These are phyloP conservation scores for Oncopeltus fasciatus DNA, from an alignment of 1,140 invertebrate species.

Conservation along the genomic window DNA sequence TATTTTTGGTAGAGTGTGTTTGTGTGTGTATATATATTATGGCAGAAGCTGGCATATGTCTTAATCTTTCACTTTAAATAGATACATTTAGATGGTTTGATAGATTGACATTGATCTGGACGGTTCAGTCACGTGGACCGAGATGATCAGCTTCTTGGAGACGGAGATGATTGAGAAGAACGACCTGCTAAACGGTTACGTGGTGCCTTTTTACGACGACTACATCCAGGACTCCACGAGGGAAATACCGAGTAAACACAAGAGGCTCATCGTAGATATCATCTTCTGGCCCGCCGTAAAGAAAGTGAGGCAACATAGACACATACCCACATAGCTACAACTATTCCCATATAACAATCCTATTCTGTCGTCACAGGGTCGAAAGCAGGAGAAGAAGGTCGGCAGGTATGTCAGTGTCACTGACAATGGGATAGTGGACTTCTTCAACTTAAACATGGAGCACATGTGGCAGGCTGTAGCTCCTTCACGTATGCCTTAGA, in stretches of 20 bases:
- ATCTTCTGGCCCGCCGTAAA: neutral
- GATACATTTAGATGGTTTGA: too few relatives aligned
- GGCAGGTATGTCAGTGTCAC: neutral
- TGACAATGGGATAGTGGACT: neutral
- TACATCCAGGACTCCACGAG: too few relatives aligned
- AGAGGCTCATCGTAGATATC: too few relatives aligned
- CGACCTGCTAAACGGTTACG: neutral
- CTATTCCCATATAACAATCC: neutral
- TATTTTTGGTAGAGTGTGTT: too few relatives aligned
- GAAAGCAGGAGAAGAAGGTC: neutral
- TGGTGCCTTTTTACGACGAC: neutral
- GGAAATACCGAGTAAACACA: too few relatives aligned
- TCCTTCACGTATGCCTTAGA: too few relatives aligned
- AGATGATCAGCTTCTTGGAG: neutral
- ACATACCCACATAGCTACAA: neutral
- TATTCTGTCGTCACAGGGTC: neutral
- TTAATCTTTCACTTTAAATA: too few relatives aligned
- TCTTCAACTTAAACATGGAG: neutral
- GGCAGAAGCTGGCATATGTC: too few relatives aligned
- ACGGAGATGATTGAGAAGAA: neutral
- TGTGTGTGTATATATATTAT: too few relatives aligned
- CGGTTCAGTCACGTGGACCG: neutral
- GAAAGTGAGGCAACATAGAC: neutral
- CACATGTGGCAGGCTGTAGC: too few relatives aligned
- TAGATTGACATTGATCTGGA: neutral